These are phyloP conservation scores for Adelphocoris suturalis DNA, from an alignment of 2,888 invertebrate species.

Conservation along the genomic window DNA sequence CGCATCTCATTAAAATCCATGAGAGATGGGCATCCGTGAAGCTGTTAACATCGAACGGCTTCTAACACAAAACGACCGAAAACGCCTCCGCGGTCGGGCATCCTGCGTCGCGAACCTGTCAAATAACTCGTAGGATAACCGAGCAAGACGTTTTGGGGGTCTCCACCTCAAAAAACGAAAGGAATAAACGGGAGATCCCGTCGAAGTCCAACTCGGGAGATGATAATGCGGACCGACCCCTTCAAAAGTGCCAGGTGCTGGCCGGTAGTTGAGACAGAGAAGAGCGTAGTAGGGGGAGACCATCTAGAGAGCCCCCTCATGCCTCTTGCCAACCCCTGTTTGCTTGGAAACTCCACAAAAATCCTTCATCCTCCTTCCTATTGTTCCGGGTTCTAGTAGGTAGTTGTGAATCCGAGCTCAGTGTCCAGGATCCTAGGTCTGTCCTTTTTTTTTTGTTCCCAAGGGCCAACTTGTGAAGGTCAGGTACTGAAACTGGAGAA, in stretches of 20 bases:
- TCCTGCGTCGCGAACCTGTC: background rate
- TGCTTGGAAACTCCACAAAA: background rate
- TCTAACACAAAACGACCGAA: background rate
- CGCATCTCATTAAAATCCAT: too few species aligned
- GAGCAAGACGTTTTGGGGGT: background rate
- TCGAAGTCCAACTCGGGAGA: background rate
- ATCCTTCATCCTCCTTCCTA: constrained; percentile 21
- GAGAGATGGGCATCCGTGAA: background rate
- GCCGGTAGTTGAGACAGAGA: background rate
- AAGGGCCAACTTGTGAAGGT: background rate
- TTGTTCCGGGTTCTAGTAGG: constrained; percentile 27
- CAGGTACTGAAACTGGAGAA: constrained; percentile 47
- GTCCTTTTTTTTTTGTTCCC: background rate
- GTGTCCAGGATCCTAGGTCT: background rate
- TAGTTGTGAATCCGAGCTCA: background rate
- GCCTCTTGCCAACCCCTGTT: background rate
- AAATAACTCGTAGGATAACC: background rate
- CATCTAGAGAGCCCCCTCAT: too few species aligned
- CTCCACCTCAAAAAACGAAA: background rate
- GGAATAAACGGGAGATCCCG: background rate
- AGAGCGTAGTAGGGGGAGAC: too few species aligned
- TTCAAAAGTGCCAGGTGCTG: constrained; percentile 38
- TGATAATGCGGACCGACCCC: constrained; percentile 8
- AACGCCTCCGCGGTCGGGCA: background rate
- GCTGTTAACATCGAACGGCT: background rate